phyloP scores from a whole-genome alignment of 1,140 invertebrate genomes.

The Mamestra configurata region DNA sequence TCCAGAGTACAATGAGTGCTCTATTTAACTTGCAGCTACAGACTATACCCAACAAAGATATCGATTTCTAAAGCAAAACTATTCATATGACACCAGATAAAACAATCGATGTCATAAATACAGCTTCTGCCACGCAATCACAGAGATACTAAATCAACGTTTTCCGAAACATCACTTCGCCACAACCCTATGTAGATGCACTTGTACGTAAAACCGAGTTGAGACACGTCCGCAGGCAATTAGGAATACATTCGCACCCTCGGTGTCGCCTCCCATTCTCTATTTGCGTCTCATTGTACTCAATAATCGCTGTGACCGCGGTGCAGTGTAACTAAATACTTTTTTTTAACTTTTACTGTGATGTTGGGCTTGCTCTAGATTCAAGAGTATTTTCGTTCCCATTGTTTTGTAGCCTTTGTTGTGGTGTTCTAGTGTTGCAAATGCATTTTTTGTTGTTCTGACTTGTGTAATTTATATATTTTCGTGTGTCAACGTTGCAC shows the following conservation, averaged over 20 bases:
- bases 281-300: slow-evolving; percentile 44
- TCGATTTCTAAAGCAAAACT: no score
- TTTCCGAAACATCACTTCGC: neutral
- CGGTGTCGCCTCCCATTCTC: slow-evolving; percentile 44
- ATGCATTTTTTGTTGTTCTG: slow-evolving; percentile 11
- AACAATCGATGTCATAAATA: no score
- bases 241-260: slow-evolving; percentile 59
- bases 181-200: slow-evolving; percentile 38
- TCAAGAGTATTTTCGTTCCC: slow-evolving; percentile 13
- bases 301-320: slow-evolving; percentile 23
- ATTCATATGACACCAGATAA: no score
- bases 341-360: slow-evolving; percentile 21
- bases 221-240: slow-evolving; percentile 63
- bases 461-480: neutral
- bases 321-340: slow-evolving; percentile 23
- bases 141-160: neutral
- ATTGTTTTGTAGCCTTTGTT: slow-evolving; percentile 27
- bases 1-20: no score
- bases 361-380: slow-evolving; percentile 35
- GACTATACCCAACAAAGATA: no score
- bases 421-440: slow-evolving; percentile 19
- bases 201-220: slow-evolving; percentile 54
- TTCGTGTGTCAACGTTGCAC: neutral
- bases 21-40: no score
- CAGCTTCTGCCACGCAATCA: no score